These are phyloP conservation scores for Cryptoleucopteryx plumbea DNA, from an alignment of 2,113 vertebrate genomes.

Conservation along the genomic window DNA sequence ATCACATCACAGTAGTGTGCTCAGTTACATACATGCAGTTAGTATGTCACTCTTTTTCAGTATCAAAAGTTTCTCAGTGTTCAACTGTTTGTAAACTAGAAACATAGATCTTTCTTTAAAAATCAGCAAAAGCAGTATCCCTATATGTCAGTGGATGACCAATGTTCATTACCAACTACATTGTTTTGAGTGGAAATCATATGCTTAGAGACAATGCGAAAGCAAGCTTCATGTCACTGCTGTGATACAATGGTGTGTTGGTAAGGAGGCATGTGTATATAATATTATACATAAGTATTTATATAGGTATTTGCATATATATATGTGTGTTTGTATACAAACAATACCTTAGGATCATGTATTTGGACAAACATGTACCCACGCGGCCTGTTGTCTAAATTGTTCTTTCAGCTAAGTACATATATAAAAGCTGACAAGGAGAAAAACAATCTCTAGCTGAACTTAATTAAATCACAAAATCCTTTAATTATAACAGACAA, in stretches of 20 bases:
- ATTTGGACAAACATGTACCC: not conserved
- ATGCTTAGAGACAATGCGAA: not conserved
- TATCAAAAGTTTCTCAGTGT: not conserved
- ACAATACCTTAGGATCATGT: not conserved
- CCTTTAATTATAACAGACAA: not conserved
- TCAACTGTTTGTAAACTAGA: not conserved
- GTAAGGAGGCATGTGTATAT: not conserved
- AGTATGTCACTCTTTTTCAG: not conserved
- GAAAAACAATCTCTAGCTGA: not conserved
- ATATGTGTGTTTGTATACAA: not conserved
- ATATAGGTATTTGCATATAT: not conserved
- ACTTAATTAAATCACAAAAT: not conserved
- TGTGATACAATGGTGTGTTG: not conserved
- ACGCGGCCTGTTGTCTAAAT: not conserved
- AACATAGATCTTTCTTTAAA: not conserved
- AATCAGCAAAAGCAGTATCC: not conserved
- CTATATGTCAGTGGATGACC: not conserved
- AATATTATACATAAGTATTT: not conserved
- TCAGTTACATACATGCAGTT: not conserved
- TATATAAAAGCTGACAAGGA: not conserved
- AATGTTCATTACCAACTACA: not conserved
- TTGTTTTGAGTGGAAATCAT: not conserved
- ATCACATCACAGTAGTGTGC: not conserved
- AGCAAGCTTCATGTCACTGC: not conserved
- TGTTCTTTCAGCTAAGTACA: not conserved